Conservation (phyloP, 2,888 invertebrate genomes). For the Galeruca laticollis region DNA sequence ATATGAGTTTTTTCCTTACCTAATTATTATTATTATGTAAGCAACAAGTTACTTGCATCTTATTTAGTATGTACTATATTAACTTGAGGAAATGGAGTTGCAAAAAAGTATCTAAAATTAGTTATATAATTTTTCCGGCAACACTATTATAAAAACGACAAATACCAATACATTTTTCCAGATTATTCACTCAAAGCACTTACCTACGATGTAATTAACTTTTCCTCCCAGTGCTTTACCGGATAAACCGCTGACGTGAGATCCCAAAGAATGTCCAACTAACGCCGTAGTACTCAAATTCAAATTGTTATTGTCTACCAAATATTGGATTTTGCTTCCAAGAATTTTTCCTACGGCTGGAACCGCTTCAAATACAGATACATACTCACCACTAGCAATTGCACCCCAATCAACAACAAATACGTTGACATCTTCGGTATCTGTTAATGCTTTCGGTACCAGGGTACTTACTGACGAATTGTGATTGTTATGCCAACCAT, state of each 20-base stretch:
- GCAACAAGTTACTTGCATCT: no score
- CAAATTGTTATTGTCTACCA: background rate
- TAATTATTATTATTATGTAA: no score
- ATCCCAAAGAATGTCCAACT: conserved; percentile 57
- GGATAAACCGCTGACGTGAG: conserved; percentile 56
- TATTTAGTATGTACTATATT: no score
- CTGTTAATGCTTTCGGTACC: conserved; percentile 50
- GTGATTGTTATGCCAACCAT: conserved; percentile 58
- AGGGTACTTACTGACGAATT: conserved; percentile 51
- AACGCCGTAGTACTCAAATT: conserved; percentile 7
- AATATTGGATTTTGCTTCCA: conserved; percentile 34
- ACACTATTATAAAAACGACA: no score
- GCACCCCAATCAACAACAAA: conserved; percentile 61
- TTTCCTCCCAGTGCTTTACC: conserved; percentile 46
- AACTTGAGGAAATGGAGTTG: no score
- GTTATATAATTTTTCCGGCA: no score
- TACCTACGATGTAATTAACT: conserved; percentile 53
- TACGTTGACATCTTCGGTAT: conserved; percentile 55
- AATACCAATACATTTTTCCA: no score
- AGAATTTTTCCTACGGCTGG: no score
- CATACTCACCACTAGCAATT: conserved; percentile 46
- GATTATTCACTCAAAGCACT: no score
- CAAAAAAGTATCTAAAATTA: no score
- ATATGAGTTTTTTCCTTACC: no score
- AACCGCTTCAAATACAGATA: conserved; percentile 29